phyloP scores from a whole-genome alignment of 1,140 invertebrate species.

The Ceratosolen fusciceps region DNA sequence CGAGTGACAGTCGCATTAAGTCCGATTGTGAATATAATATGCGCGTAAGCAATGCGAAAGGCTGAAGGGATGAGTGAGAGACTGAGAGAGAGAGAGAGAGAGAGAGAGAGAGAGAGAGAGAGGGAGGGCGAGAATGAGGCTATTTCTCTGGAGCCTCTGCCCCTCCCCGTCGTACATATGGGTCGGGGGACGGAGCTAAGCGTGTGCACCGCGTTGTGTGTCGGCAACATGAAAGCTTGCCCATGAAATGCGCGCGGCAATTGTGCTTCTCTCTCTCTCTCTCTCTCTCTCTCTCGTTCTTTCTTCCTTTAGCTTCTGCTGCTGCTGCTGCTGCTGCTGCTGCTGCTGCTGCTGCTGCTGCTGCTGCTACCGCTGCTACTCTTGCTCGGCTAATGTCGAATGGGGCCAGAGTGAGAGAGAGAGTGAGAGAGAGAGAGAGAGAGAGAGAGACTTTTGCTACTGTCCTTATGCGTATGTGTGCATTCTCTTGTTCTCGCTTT shows the following conservation, averaged over 20 bases:
- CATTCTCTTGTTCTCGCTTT: conserved; percentile 34
- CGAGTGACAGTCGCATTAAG: conserved; percentile 53
- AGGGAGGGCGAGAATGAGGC: background rate
- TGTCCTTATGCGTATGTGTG: conserved; percentile 36
- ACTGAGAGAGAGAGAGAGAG: conserved; percentile 6
- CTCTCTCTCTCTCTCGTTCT: conserved; percentile 23
- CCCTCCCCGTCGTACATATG: background rate
- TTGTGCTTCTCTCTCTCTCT: conserved; percentile 49
- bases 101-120: conserved; percentile 8
- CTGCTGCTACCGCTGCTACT: background rate
- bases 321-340: background rate
- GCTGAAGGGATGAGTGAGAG: conserved; percentile 29
- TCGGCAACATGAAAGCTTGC: conserved; percentile 61
- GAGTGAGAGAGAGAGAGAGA: too few species aligned
- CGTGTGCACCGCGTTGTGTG: conserved; percentile 39
- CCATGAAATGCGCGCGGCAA: conserved; percentile 57
- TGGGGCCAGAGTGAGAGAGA: conserved; percentile 19
- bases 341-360: conserved; percentile 31
- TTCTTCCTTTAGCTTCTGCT: background rate
- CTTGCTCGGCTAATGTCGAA: background rate
- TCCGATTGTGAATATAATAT: conserved; percentile 37
- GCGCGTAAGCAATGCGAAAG: conserved; percentile 20
- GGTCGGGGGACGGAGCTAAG: background rate
- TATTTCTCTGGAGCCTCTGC: background rate
- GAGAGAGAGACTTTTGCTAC: conserved; percentile 35